Conservation (phyloP, 2,888 invertebrate species). For the Leptogaster cylindrica region DNA sequence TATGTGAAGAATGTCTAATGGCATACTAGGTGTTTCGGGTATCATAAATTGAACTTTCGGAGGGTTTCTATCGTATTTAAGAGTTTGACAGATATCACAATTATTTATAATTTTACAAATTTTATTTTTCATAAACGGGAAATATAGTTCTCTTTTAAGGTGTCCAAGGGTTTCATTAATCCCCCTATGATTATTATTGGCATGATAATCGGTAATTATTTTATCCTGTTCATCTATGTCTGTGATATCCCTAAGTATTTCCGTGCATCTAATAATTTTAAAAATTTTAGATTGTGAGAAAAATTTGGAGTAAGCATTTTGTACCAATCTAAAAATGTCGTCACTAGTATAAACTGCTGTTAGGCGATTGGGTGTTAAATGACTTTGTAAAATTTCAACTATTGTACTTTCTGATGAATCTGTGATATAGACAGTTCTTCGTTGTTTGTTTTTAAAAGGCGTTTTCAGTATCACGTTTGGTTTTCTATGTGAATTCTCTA, state of each 20-base stretch:
- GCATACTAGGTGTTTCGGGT: too few relatives aligned
- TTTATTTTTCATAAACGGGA: too few relatives aligned
- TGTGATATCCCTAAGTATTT: constrained; percentile 14
- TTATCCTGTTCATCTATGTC: constrained; percentile 34
- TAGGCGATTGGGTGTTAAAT: constrained; percentile 43
- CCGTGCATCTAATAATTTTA: constrained; percentile 35
- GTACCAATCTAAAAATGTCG: constrained; percentile 41
- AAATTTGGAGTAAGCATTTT: constrained; percentile 44
- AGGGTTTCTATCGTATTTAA: too few relatives aligned
- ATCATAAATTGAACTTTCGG: too few relatives aligned
- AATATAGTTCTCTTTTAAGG: constrained; percentile 41
- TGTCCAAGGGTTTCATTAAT: constrained; percentile 40
- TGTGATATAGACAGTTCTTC: not conserved
- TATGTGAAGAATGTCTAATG: too few relatives aligned
- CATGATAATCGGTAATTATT: constrained; percentile 30
- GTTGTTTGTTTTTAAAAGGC: constrained; percentile 43
- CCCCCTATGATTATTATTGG: too few relatives aligned
- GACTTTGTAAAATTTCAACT: constrained; percentile 43
- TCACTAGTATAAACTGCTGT: constrained; percentile 44
- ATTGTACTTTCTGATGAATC: not conserved
- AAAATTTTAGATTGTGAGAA: too few relatives aligned
- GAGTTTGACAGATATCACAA: too few relatives aligned
- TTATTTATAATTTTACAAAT: too few relatives aligned
- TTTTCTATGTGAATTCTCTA: not conserved
- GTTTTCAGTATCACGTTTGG: constrained; percentile 1